These are phyloP conservation scores for Rhopalosiphum maidis DNA, from an alignment of 1,140 invertebrate species.

Conservation along the genomic window DNA sequence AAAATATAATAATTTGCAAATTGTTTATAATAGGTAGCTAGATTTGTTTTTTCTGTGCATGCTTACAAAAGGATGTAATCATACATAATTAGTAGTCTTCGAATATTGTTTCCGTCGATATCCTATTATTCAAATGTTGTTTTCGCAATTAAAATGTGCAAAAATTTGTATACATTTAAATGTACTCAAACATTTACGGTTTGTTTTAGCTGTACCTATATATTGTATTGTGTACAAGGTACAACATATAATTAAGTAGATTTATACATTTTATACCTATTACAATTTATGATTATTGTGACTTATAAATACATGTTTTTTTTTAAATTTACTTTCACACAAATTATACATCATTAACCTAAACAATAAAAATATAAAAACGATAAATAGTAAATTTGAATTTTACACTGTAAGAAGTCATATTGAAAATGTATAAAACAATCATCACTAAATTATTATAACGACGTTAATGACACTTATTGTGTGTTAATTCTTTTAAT, in stretches of 20 bases:
- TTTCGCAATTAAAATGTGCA: neutral
- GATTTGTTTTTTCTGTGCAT: neutral
- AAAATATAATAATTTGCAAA: neutral
- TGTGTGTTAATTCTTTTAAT: neutral
- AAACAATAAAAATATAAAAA: neutral
- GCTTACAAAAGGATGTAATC: neutral
- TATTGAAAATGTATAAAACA: neutral
- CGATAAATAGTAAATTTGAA: neutral
- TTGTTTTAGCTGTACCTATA: neutral
- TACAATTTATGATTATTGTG: neutral
- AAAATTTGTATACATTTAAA: neutral
- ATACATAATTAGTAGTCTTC: neutral
- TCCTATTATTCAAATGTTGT: neutral
- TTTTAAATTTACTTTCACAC: neutral
- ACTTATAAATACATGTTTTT: neutral
- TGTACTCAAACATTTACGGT: neutral
- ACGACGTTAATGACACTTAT: neutral
- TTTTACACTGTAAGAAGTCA: neutral
- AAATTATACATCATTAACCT: neutral
- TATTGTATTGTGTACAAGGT: neutral
- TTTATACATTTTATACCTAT: neutral
- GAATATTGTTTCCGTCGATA: constrained; percentile 9
- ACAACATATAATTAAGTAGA: neutral
- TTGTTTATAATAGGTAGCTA: neutral
- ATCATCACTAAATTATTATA: neutral